Conservation (phyloP, 2,797 vertebrate genomes). For the Chromis chromis region DNA sequence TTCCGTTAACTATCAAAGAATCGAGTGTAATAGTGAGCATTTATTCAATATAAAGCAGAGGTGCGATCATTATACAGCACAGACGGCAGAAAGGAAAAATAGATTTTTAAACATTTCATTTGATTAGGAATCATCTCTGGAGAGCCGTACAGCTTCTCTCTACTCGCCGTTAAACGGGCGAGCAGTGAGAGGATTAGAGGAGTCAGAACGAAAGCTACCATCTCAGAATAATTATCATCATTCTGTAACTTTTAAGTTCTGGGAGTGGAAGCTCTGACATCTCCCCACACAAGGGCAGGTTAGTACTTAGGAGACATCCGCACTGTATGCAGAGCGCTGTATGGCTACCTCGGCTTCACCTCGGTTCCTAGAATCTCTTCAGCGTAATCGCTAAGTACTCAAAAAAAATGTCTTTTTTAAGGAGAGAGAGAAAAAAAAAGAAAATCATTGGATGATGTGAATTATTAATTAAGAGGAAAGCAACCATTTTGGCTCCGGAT, state of each 20-base stretch:
- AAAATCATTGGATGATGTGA: conserved; percentile 32
- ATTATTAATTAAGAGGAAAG: conserved; percentile 53
- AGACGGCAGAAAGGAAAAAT: conserved; percentile 16
- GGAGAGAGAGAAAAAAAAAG: background rate
- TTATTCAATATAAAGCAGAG: background rate
- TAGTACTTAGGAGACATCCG: background rate
- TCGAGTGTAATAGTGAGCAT: background rate
- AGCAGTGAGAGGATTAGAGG: conserved; percentile 52
- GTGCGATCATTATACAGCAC: background rate
- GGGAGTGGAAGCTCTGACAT: background rate
- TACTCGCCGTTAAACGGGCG: conserved; percentile 53
- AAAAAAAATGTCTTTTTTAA: background rate
- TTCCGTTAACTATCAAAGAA: background rate
- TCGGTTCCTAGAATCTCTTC: conserved; percentile 26
- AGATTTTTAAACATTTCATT: conserved; percentile 57
- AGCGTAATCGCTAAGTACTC: conserved; percentile 23
- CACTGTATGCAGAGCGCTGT: background rate
- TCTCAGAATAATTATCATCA: conserved; percentile 49
- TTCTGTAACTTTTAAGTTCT: conserved; percentile 42
- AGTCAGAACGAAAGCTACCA: conserved; percentile 43
- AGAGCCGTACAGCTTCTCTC: conserved; percentile 33
- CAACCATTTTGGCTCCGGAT: conserved; percentile 26
- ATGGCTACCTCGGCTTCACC: conserved; percentile 23
- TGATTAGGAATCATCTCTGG: conserved; percentile 52
- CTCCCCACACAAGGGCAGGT: conserved; percentile 22